phyloP scores from a whole-genome alignment of 2,113 vertebrate species.

The Raphicerus campestris region DNA sequence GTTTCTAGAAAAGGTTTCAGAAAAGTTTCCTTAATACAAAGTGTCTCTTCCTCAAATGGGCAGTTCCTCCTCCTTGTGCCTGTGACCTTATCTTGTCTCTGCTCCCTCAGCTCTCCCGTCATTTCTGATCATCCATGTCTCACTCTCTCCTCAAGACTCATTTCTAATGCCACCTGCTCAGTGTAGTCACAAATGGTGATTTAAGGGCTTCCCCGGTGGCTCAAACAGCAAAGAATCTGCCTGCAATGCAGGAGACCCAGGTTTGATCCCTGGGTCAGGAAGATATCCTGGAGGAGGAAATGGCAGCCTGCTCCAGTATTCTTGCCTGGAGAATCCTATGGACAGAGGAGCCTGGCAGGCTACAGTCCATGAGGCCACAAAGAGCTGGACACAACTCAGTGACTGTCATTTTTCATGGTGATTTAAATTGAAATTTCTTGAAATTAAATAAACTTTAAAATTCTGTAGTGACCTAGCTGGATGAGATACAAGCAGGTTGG shows the following conservation, averaged over 20 bases:
- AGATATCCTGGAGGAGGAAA: not conserved
- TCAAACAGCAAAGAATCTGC: not conserved
- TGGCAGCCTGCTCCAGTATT: not conserved
- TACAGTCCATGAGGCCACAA: not conserved
- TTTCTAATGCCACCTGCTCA: not conserved
- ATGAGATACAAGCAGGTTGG: not conserved
- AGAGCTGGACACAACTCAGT: not conserved
- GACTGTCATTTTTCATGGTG: not conserved
- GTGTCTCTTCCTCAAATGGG: not conserved
- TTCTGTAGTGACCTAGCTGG: not conserved
- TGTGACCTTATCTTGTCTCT: not conserved
- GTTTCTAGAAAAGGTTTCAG: not conserved
- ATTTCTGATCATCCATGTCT: not conserved
- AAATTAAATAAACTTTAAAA: not conserved
- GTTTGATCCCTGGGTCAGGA: not conserved
- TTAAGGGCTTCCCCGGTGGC: not conserved
- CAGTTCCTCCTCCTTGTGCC: not conserved
- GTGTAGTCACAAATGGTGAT: not conserved
- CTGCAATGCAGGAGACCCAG: not conserved
- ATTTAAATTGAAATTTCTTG: not conserved
- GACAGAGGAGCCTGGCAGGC: not conserved
- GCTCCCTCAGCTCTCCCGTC: accelerated
- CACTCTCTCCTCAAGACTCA: not conserved
- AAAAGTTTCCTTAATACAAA: not conserved
- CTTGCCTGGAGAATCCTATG: not conserved